Evolutionary conservation across 2,888 invertebrate species (phyloP).

Genomic region (Rhynchonema sp.): DNA sequence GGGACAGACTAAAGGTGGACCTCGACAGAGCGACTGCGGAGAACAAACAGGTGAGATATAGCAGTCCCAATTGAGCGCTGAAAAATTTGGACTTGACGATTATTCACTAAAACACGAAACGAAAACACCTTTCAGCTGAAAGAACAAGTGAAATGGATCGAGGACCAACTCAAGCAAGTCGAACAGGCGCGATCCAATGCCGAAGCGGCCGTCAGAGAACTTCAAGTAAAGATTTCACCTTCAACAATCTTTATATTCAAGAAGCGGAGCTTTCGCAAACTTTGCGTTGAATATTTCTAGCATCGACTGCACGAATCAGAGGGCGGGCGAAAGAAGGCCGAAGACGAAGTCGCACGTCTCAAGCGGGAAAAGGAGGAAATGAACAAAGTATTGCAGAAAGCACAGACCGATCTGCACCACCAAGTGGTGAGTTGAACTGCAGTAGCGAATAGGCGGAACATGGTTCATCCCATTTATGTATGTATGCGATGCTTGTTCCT

Average conservation of each 20-base stretch:
- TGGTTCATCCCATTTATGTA: too few relatives aligned
- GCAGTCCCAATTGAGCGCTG: too few relatives aligned
- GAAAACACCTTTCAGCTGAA: background rate
- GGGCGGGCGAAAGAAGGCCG: background rate
- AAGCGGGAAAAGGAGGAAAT: background rate
- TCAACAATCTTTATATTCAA: too few relatives aligned
- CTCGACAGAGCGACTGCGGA: background rate
- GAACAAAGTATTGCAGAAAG: background rate
- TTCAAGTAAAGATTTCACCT: too few relatives aligned
- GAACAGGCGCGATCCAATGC: background rate
- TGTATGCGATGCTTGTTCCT: too few relatives aligned
- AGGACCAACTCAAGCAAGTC: background rate
- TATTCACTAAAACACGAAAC: too few relatives aligned
- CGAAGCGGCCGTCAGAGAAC: background rate
- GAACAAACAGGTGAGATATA: background rate
- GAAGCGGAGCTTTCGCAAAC: too few relatives aligned
- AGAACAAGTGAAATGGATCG: background rate
- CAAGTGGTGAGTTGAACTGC: background rate
- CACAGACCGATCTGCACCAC: background rate
- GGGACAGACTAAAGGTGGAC: background rate
- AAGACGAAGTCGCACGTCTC: background rate
- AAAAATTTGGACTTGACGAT: too few relatives aligned
- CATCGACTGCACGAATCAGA: background rate
- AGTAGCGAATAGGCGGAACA: too few relatives aligned
- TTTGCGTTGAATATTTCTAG: background rate